Evolutionary conservation across 2,888 invertebrate species (phyloP).

Genomic region (Allophyes oxyacanthae): DNA sequence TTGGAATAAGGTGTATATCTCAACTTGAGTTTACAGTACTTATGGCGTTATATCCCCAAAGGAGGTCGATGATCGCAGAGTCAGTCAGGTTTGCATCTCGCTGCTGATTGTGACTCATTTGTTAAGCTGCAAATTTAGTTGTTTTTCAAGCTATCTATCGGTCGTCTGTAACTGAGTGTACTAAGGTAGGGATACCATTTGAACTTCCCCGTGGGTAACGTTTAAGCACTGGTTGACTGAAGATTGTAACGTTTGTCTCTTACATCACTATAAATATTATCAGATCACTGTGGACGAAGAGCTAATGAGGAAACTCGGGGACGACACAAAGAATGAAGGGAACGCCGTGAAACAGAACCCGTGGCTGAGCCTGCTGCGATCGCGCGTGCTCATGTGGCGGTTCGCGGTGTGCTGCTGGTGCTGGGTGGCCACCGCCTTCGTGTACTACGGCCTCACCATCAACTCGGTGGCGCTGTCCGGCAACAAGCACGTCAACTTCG

Average conservation of each 20-base stretch:
- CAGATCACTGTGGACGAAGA: conserved; percentile 74
- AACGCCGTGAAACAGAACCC: conserved; percentile 50
- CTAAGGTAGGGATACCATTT: no score
- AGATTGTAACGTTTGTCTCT: no score
- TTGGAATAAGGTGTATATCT: conserved; percentile 88
- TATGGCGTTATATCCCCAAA: no score
- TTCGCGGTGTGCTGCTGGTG: conserved; percentile 83
- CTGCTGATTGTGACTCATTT: no score
- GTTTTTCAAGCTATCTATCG: no score
- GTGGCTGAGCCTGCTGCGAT: conserved; percentile 71
- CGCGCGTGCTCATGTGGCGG: conserved; percentile 72
- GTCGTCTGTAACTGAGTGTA: no score
- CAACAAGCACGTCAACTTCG: conserved; percentile 93
- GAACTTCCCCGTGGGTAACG: no score
- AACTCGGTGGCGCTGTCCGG: conserved; percentile 93
- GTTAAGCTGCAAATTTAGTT: no score
- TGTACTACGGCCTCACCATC: conserved; percentile 94
- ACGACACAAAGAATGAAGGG: conserved; percentile 43
- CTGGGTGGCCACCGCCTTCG: conserved; percentile 93
- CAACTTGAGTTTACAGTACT: no score
- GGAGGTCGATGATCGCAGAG: no score
- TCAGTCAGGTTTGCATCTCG: no score
- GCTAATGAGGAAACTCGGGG: conserved; percentile 63
- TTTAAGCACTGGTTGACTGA: no score
- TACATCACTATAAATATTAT: not conserved